Base-by-base conservation (phyloP, 1,140 invertebrate genomes). In the Colletes latitarsis region DNA sequence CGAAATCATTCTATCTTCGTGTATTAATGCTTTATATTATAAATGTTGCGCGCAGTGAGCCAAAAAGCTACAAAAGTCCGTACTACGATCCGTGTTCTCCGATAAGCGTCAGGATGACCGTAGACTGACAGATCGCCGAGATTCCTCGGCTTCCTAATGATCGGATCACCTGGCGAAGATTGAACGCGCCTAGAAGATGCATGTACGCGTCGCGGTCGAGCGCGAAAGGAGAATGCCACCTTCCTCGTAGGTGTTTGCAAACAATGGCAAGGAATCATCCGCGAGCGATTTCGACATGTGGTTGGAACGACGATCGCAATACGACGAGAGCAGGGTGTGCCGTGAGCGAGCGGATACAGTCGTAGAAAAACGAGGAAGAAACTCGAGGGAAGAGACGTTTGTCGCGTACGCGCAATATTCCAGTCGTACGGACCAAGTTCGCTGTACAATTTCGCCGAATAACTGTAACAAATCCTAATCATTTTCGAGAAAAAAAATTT, bases 231-330 rank as follows among this genome's bases (percentile, higher is more conserved):
- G 67, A 85, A 74, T 80, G 67, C 68, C 66, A 64, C 19, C 39
- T 66, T 68, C 68, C 62, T 69, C 77, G 83, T 85, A 86, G 84
- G 83, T 86, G 84, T 86, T 85, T 86, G 84, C 84, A 86, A 85
- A 86, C 84, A 86, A 86, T 86, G 70, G 83, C 79, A 55, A 53
- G 60, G 84, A 78, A 85, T 86, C 84, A 78, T 86, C 84, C 75
- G 76, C 49, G 73, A 39, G 12, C 68, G 73, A 86, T 86, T 85
- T 86, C 84, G 79, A 86, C 84, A 85, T 55, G 83, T 53, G 49
- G 55, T 57, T 58, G 71, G 21, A 77, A 81, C 82, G 67, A 83
- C 58, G 83, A 46, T 70, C 80, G 71, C 80, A 84, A 84, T 67
- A 67, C 58, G 83, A 85, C 72, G 79, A 43, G 74, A 64, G 19